Base-by-base conservation (phyloP, 2,888 invertebrate genomes). In the Xestia c-nigrum region DNA sequence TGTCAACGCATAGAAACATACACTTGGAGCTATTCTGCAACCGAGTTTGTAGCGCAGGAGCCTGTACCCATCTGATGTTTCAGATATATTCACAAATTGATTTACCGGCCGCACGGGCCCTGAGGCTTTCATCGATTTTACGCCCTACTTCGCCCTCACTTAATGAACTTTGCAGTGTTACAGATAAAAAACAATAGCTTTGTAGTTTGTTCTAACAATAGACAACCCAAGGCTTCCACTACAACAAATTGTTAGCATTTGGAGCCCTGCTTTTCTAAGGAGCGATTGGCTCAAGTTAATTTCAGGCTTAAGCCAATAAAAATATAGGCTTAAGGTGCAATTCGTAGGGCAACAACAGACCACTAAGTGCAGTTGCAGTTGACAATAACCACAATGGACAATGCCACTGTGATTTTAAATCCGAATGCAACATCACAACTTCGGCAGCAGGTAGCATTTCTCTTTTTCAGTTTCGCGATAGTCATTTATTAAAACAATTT, bases 81-180 rank as follows among this genome's bases (percentile, higher is more conserved):
- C 82, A 80, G 85, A 81, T 78, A 76, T 80, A 83, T 84, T 86
- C 84, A 80, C 84, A 92, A 92, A 92, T 91, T 90, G 89, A 89
- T 90, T 91, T 90, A 90, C 86, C 87, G 83, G 76, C 87, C 83
- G 80, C 80, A 77, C 76, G 75, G n/a, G 86, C 87, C 87, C 78
- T 72, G 75, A 79, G 88, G 89, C 85, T 83, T 66, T 80, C 84
- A 83, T 88, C 89, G 89, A 93, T 92, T 93, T 91, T 87, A 89
- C 87, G 91, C 90, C 87, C 91, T 85, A 91, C 86, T 91, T 92
- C 87, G 69, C 82, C 59, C 77, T 78, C 81, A 87, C 87, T 83
- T 91, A 90, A 90, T 90, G 85, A 90, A 90, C 89, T 85, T 88
- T 85, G 83, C 81, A 83, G 72, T 81, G 59, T 52, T 31, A 73